phyloP scores from a whole-genome alignment of 2,113 vertebrate species.

The Antechinus stuartii region DNA sequence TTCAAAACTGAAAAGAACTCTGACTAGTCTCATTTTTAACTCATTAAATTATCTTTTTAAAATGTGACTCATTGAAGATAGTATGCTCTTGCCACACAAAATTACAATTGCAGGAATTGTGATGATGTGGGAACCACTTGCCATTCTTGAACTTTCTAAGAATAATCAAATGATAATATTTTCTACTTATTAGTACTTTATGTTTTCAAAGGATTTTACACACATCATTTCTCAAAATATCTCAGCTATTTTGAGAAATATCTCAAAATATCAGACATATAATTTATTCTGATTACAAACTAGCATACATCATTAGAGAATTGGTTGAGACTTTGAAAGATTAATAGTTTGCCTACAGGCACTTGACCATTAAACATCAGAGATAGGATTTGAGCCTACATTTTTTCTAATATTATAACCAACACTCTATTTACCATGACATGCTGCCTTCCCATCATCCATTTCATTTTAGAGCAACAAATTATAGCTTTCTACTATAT shows the following conservation, averaged over 20 bases:
- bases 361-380: background rate
- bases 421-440: background rate
- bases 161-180: background rate
- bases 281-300: background rate
- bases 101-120: background rate
- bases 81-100: background rate
- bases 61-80: constrained; percentile 21
- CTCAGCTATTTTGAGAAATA: background rate
- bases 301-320: background rate
- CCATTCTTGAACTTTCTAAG: background rate
- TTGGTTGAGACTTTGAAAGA: background rate
- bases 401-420: background rate
- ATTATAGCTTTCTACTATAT: background rate
- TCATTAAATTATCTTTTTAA: background rate
- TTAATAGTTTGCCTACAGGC: background rate
- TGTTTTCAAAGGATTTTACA: background rate
- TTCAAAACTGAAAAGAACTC: background rate
- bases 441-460: background rate
- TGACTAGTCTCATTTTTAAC: background rate
- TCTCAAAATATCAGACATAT: background rate
- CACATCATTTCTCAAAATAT: background rate
- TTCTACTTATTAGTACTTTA: background rate
- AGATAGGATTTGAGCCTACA: background rate
- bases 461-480: background rate
- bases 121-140: background rate